Evolutionary conservation across 2,888 invertebrate genomes (phyloP).

Genomic region (Choristoneura rosaceana): DNA sequence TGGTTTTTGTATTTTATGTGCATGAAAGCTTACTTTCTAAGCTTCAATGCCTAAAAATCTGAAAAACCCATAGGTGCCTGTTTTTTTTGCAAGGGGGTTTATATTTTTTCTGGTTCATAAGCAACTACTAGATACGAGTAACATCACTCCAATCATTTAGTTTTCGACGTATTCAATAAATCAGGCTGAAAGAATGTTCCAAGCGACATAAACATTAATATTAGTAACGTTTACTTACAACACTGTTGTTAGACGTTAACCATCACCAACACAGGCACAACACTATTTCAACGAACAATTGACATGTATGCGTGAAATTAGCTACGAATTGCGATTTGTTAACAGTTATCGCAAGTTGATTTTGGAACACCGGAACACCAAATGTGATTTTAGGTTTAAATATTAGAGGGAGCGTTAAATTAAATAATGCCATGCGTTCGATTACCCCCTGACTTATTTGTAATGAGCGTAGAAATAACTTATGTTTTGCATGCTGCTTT

Average conservation of each 20-base stretch:
- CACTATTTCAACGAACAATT: slow-evolving; percentile 56
- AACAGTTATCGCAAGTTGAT: background rate
- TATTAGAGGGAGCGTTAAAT: background rate
- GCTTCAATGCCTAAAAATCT: no score
- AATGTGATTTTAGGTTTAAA: background rate
- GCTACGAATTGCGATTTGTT: slow-evolving; percentile 47
- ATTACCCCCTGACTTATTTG: background rate
- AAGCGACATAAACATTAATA: slow-evolving; percentile 67
- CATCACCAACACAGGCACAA: slow-evolving; percentile 75
- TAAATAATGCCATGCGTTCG: background rate
- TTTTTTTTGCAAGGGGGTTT: no score
- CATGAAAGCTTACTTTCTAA: no score
- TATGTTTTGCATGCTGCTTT: background rate
- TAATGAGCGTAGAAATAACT: background rate
- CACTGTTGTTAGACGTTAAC: slow-evolving; percentile 74
- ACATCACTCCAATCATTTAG: background rate
- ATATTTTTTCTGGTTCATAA: no score
- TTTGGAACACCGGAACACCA: background rate
- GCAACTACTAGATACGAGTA: background rate
- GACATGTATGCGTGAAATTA: slow-evolving; percentile 55
- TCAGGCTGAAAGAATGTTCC: slow-evolving; percentile 19
- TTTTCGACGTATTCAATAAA: slow-evolving; percentile 2
- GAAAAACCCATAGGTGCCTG: no score
- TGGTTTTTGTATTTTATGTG: no score
- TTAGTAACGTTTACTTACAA: slow-evolving; percentile 80